These are phyloP conservation scores for Muntiacus reevesi DNA, from an alignment of 2,113 vertebrate species.

Conservation along the genomic window DNA sequence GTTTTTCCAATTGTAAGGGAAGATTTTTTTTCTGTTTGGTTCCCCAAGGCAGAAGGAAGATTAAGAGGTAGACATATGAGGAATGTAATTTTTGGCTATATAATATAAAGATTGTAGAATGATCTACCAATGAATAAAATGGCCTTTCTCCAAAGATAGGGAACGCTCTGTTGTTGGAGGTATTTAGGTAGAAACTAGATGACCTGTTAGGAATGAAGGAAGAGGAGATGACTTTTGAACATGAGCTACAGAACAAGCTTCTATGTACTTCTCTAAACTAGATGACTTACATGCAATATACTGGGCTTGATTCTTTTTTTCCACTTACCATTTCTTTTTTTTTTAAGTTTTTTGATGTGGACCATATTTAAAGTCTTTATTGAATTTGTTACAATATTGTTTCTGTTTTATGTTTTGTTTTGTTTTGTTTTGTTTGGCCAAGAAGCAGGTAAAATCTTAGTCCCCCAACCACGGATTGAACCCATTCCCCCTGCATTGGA, in stretches of 20 bases:
- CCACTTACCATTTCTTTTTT: not conserved
- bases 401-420: not conserved
- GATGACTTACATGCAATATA: not conserved
- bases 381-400: not conserved
- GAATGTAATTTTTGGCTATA: not conserved
- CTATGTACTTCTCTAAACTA: not conserved
- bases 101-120: not conserved
- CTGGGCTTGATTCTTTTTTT: not conserved
- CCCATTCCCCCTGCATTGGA: not conserved
- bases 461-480: not conserved
- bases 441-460: not conserved
- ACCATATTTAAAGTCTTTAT: not conserved
- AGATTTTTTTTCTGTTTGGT: not conserved
- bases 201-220: not conserved
- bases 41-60: not conserved
- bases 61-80: not conserved
- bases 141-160: not conserved
- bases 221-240: not conserved
- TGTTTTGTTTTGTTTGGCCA: not conserved
- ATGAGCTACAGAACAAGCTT: not conserved
- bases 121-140: not conserved
- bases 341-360: not conserved
- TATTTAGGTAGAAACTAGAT: not conserved
- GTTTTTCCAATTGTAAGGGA: not conserved
- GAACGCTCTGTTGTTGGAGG: not conserved